Evolutionary conservation across 2,888 invertebrate species (phyloP), one percentile per base, ranked within the genome.

Genomic region (Deilephila elpenor): DNA sequence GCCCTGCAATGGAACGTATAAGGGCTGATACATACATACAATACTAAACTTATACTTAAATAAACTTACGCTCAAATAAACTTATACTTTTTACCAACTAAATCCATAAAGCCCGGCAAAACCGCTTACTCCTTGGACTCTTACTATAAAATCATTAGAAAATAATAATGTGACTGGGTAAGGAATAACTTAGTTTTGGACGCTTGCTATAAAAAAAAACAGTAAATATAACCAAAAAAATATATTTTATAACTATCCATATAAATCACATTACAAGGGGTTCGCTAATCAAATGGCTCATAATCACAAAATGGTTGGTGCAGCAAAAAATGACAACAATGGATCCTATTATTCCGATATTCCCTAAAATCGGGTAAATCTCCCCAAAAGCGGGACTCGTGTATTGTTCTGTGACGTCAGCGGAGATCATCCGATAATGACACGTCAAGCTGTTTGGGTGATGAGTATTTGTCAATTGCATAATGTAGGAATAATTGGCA

Each of bases 381-480:
- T 82, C 59, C 62, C 72, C 75, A 76, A 76, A 77, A 76, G 51
- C 59, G 61, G 73, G 64, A 71, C 56, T 56, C 75, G 78, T 74
- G 82, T 67, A 81, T 87, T 85, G 81, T 85, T 72, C 78, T 78
- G 77, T 77, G 80, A 76, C 76, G 77, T 79, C 75, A 74, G 44
- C 78, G 85, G 82, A 87, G 82, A 85, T 85, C 79, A 89, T 85
- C 85, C 83, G 78, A 81, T 87, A 86, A 88, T 88, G 80, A 84
- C 80, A 80, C 83, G 82, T 83, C 84, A 73, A 76, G 79, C 75
- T 74, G 78, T 77, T 79, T 76, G 76, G 78, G 84, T 82, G 79
- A 83, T 84, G 77, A 82, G 79, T 76, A 78, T 70, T 76, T 83
- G 87, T 87, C 88, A 85, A 85, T 79, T 73, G 53, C 37, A 71